Percentiles rank a stretch among this genome's conserved stretches.
Conservation (phyloP, 2,113 vertebrate species). For the Onychostruthus taczanowskii region DNA sequence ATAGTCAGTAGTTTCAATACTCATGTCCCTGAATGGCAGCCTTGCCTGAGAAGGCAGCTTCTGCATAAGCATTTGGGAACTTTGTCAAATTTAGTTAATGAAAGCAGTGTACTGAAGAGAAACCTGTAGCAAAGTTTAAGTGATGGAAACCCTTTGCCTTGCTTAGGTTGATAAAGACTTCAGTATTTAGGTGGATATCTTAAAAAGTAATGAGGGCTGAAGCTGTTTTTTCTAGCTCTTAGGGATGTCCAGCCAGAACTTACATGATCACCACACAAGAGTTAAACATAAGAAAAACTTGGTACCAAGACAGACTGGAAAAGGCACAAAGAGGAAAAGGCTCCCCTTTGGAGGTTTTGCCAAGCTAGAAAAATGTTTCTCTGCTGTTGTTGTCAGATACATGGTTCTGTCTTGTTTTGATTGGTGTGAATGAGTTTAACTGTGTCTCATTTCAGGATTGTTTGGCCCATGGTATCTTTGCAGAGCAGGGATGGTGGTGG, state of each 20-base stretch:
- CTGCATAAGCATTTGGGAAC: background rate
- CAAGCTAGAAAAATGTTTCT: background rate
- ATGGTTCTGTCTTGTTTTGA: background rate
- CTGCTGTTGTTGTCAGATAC: accelerated
- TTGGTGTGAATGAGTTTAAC: background rate
- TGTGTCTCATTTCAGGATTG: background rate
- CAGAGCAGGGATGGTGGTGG: background rate
- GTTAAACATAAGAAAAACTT: background rate
- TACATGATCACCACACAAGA: background rate
- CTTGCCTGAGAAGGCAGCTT: background rate
- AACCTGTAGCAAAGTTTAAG: background rate
- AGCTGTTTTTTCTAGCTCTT: background rate
- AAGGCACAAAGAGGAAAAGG: background rate
- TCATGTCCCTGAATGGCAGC: accelerated
- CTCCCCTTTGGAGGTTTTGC: background rate
- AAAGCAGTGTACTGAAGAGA: background rate
- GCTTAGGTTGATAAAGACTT: background rate
- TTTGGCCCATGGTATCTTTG: background rate
- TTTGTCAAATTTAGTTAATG: background rate
- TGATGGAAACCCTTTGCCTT: background rate
- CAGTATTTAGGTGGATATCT: background rate
- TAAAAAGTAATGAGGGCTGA: background rate
- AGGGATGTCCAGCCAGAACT: background rate
- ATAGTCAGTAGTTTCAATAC: background rate
- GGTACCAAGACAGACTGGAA: background rate